These are phyloP conservation scores for Peucedramus taeniatus DNA, from an alignment of 2,113 vertebrate species.

Conservation along the genomic window DNA sequence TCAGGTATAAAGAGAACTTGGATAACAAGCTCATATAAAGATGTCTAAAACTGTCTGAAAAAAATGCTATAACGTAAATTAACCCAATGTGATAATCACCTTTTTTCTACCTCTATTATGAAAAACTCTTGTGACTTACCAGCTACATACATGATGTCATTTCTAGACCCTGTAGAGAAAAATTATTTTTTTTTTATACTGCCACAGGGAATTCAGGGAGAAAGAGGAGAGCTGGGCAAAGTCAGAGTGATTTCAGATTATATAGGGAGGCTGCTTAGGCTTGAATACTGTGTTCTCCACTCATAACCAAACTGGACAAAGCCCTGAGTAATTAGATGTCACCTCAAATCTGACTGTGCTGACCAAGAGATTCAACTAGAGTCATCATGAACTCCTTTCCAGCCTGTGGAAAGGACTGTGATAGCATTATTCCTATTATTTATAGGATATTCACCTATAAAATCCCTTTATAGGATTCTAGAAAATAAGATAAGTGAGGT, in stretches of 20 bases:
- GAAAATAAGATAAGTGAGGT: neutral
- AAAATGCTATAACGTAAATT: neutral
- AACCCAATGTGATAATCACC: neutral
- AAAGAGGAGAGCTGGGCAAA: neutral
- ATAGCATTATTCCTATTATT: neutral
- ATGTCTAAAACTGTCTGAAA: neutral
- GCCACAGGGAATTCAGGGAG: neutral
- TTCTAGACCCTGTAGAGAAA: neutral
- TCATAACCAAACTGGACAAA: neutral
- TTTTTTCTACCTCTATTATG: neutral
- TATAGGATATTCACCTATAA: neutral
- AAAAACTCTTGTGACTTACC: neutral
- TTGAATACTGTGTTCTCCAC: neutral
- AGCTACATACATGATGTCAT: neutral
- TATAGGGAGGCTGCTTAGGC: rapidly evolving
- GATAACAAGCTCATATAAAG: neutral
- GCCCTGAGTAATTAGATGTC: neutral
- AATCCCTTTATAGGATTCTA: neutral
- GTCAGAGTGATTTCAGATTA: neutral
- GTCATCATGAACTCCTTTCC: neutral
- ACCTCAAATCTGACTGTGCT: neutral
- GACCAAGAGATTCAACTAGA: neutral
- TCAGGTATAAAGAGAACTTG: neutral
- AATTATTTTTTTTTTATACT: neutral
- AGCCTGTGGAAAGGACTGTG: neutral